A percentile compares a stretch with the other conserved stretches of the same genome.
These are phyloP conservation scores for Trachythela sp. DNA, from an alignment of 64 coral and sea anemone species.

Conservation along the genomic window DNA sequence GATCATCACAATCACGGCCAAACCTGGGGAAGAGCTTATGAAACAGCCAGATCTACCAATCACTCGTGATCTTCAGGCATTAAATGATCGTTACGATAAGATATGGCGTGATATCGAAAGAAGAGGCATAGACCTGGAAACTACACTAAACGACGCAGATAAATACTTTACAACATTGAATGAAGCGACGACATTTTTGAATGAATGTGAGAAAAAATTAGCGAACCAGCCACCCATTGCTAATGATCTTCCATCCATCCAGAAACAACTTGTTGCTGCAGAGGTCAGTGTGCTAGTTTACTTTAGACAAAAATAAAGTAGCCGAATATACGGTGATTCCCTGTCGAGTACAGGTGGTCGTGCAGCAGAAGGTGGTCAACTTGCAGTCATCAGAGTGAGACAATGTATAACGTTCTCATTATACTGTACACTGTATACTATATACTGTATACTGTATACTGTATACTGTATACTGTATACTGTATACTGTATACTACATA, in stretches of 20 bases:
- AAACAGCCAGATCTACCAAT: constrained; percentile 18
- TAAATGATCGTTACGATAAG: constrained; percentile 4
- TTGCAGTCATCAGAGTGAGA: no score
- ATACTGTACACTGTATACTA: no score
- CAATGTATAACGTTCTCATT: no score
- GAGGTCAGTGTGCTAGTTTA: neutral
- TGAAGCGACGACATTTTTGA: neutral
- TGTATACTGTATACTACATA: no score
- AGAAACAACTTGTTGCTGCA: constrained; percentile 1
- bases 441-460: no score
- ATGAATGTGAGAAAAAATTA: constrained; percentile 19
- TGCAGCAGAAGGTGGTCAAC: no score
- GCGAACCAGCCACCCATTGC: constrained; percentile 22
- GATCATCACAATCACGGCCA: constrained; percentile 77
- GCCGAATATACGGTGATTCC: no score
- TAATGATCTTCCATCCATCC: constrained; percentile 3
- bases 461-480: no score
- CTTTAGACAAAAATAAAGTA: no score
- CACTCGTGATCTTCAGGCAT: neutral
- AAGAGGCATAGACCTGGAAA: neutral
- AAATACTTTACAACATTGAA: neutral
- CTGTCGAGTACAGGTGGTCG: no score
- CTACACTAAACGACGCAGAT: neutral
- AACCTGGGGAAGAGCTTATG: constrained; percentile 27
- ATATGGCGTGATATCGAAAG: constrained; percentile 8